Conservation (phyloP, 1,140 invertebrate genomes). For the Sipha flava region DNA sequence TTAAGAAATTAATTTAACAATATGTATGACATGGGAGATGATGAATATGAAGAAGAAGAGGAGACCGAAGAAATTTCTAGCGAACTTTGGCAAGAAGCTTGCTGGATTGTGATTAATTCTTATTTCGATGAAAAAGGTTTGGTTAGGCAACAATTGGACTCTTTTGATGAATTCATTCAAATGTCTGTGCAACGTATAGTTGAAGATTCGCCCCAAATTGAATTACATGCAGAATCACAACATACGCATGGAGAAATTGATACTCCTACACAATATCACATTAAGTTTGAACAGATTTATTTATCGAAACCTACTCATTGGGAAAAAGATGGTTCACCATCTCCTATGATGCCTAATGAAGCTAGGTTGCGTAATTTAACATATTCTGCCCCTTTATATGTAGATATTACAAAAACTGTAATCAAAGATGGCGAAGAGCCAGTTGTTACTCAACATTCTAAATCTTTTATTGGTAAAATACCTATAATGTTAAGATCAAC, state of each 20-base stretch:
- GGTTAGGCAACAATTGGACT: conserved; percentile 96
- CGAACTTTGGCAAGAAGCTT: conserved; percentile 98
- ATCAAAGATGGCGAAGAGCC: conserved; percentile 83
- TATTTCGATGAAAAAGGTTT: conserved; percentile 99
- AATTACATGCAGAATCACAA: conserved; percentile 94
- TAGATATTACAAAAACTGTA: conserved; percentile 95
- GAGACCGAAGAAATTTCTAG: conserved; percentile 84
- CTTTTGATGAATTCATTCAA: conserved; percentile 99
- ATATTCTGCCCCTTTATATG: conserved; percentile 95
- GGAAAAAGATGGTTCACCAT: conserved; percentile 98
- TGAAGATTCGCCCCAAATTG: conserved; percentile 94
- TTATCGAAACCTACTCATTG: conserved; percentile 98
- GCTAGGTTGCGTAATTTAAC: conserved; percentile 79
- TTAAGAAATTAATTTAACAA: not conserved
- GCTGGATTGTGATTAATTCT: conserved; percentile 98
- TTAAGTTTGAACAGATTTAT: conserved; percentile 99
- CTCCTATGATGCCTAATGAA: conserved; percentile 99
- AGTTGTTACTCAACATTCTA: conserved; percentile 88
- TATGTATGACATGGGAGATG: conserved; percentile 20
- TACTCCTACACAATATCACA: conserved; percentile 75
- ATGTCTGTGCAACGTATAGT: conserved; percentile 99
- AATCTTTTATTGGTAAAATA: conserved; percentile 98
- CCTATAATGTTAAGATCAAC: conserved; percentile 98
- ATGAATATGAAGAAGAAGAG: conserved; percentile 54
- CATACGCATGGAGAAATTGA: conserved; percentile 88